phyloP scores from a whole-genome alignment of 64 coral and sea anemone species.

The Hydrozoanthus tunicans region DNA sequence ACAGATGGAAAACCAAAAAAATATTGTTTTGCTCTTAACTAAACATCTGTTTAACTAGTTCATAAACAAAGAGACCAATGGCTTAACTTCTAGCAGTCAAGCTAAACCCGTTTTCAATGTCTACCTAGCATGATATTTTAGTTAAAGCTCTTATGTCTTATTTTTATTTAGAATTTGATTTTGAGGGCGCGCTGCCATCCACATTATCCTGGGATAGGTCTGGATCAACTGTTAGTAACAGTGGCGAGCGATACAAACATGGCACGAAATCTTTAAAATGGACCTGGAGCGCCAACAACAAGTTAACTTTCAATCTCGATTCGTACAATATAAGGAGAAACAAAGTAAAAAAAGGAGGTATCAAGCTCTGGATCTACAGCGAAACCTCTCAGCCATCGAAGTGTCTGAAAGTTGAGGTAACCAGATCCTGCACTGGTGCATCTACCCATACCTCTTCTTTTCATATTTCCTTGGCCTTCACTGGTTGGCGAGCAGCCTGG shows the following conservation, averaged over 20 bases:
- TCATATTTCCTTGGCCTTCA: too few relatives aligned
- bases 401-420: neutral
- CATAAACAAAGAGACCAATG: too few relatives aligned
- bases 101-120: too few relatives aligned
- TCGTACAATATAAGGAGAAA: neutral
- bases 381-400: neutral
- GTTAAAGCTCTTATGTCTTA: neutral
- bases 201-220: neutral
- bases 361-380: conserved; percentile 17
- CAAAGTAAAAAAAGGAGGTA: neutral
- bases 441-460: too few relatives aligned
- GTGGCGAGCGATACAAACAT: conserved; percentile 19
- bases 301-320: neutral
- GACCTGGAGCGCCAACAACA: neutral
- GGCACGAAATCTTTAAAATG: conserved; percentile 20
- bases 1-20: too few relatives aligned
- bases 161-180: neutral
- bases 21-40: too few relatives aligned
- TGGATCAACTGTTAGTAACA: neutral
- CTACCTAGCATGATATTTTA: too few relatives aligned
- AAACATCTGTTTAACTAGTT: too few relatives aligned
- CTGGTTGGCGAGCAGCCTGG: conserved; percentile 66
- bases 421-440: neutral
- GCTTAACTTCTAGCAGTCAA: too few relatives aligned
- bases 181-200: neutral